Evolutionary conservation across 1,140 invertebrate genomes (phyloP).

Genomic region (Hetaerina americana): DNA sequence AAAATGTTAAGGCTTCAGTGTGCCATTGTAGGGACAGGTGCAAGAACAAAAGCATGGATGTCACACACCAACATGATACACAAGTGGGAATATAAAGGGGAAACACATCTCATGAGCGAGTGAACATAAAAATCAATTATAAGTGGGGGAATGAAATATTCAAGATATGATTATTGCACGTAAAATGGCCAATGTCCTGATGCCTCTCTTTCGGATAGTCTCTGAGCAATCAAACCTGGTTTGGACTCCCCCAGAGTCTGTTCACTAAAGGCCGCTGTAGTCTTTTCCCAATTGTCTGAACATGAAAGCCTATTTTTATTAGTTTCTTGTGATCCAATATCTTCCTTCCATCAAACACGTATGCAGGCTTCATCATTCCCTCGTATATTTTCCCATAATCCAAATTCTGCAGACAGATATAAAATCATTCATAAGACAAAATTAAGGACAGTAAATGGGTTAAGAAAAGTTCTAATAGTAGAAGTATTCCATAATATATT

Average conservation of each 20-base stretch:
- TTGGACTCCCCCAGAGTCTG: slow-evolving; percentile 46
- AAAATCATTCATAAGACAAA: too few species aligned
- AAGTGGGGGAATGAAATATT: too few species aligned
- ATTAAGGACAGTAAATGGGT: slow-evolving; percentile 15
- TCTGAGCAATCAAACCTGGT: slow-evolving; percentile 1
- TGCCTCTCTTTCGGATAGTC: too few species aligned
- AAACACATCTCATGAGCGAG: too few species aligned
- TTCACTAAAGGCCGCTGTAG: slow-evolving; percentile 43
- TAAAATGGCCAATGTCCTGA: not conserved
- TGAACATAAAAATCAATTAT: too few species aligned
- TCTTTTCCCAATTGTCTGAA: slow-evolving; percentile 87
- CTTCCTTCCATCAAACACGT: slow-evolving; percentile 94
- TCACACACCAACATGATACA: too few species aligned
- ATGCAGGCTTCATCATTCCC: slow-evolving; percentile 95
- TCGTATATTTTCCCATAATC: slow-evolving; percentile 85
- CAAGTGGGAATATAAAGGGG: too few species aligned
- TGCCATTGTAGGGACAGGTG: too few species aligned
- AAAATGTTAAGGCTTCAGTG: too few species aligned
- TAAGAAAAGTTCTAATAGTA: slow-evolving; percentile 11
- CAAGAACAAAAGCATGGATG: too few species aligned
- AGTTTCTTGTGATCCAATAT: slow-evolving; percentile 79
- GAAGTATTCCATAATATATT: too few species aligned
- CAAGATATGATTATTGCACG: not conserved
- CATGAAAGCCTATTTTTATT: slow-evolving; percentile 86
- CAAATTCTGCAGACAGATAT: too few species aligned